Base-by-base conservation (phyloP, 2,797 vertebrate genomes). In the Tenualosa thibaudeaui region DNA sequence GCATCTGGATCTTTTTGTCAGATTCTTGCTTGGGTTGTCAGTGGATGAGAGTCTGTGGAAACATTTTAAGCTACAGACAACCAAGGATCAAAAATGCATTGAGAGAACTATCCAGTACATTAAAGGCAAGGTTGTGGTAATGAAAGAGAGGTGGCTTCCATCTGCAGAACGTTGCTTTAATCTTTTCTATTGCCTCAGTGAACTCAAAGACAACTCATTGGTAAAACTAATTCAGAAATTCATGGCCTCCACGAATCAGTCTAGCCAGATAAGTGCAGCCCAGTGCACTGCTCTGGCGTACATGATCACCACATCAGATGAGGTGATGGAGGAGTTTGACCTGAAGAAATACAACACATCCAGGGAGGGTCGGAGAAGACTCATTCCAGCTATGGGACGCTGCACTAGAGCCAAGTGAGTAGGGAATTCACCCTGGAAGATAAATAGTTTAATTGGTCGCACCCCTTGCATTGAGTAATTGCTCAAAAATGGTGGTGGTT, bases 241-340 rank as follows among this genome's bases (percentile, higher is more conserved):
- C 62, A 5, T 88, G 9, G 53, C 31, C 13, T 22, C 60, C 22
- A 85, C 81, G 26, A 81, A 68, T 22, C 68, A 81, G 9, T 83
- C 81, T 9, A 82, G 46, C 58, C 60, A 81, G 58, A 40, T 82
- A 3, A 78, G 81, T 3, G 62, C 84, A 8, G 87, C 81, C 6
- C 85, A 86, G 53, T 86, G 85, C 54, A 86, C 85, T 43, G 87
- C 85, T 0, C 81, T 88, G 46, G 87, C 85, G 46, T 86, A 83
- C 31, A 12, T 84, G 7, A 46, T 88, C 13, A 46, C 81, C 31
- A 31, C 31, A 31, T 31, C 31, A 31, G 31, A 31, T 31, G 31
- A 31, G 31, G 31, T 31, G 31, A 31, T 31, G 31, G 31, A 31
- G 31, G 31, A 31, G 31, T 31, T 31, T 31, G 31, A 31, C 31